Evolutionary conservation across 2,113 vertebrate genomes (phyloP).

Genomic region (Burhinus oedicnemus): DNA sequence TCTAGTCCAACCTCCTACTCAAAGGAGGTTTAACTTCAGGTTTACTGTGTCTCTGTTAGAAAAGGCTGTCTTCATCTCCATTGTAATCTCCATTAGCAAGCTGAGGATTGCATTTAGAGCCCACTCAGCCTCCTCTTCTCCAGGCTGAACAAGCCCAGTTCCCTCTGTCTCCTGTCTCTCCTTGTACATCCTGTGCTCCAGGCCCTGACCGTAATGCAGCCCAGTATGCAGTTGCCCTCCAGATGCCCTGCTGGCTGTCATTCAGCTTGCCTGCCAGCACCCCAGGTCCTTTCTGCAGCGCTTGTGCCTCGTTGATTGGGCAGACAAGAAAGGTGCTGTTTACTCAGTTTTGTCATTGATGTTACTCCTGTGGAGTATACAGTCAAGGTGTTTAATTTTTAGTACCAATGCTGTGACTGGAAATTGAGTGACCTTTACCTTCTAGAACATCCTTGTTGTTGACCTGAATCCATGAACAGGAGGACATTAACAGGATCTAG

Average conservation of each 20-base stretch:
- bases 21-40: background rate
- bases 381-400: background rate
- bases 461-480: background rate
- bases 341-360: background rate
- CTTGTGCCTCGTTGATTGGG: background rate
- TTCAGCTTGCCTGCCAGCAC: background rate
- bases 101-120: background rate
- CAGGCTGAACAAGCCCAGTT: background rate
- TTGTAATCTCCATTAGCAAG: background rate
- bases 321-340: background rate
- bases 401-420: background rate
- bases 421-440: background rate
- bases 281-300: background rate
- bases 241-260: background rate
- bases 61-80: background rate
- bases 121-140: background rate
- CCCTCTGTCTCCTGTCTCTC: background rate
- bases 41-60: background rate
- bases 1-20: background rate
- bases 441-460: background rate
- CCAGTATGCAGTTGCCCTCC: no score
- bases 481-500: background rate
- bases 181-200: background rate
- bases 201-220: background rate
- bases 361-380: background rate